Conservation (phyloP, 2,113 vertebrate species). For the Ifrita kowaldi region DNA sequence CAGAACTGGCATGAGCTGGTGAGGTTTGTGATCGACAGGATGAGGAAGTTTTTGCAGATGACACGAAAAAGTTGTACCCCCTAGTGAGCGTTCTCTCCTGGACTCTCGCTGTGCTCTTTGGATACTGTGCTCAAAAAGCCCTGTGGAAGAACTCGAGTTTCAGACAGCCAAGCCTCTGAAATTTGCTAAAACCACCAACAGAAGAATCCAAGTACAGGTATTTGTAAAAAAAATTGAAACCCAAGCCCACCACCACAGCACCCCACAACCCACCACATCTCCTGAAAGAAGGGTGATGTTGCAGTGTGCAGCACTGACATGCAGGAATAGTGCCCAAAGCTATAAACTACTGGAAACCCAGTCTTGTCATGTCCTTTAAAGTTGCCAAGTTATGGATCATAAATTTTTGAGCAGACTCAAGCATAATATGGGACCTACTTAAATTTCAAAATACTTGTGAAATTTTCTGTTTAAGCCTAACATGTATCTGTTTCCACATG, state of each 20-base stretch:
- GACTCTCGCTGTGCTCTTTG: neutral
- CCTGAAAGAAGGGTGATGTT: neutral
- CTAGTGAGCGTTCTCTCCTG: neutral
- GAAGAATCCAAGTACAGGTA: accelerated
- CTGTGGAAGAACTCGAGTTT: accelerated
- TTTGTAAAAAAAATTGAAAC: neutral
- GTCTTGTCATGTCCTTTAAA: neutral
- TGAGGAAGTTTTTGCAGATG: accelerated
- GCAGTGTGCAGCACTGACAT: neutral
- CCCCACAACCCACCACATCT: neutral
- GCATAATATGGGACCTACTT: neutral
- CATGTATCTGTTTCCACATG: neutral
- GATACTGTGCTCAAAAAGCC: neutral
- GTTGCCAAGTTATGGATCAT: neutral
- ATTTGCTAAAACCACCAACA: neutral
- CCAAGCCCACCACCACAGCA: neutral
- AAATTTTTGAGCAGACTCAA: neutral
- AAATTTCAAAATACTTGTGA: neutral
- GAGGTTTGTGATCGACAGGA: neutral
- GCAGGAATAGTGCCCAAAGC: neutral
- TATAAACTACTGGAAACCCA: neutral
- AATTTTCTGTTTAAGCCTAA: neutral
- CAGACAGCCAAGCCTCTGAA: neutral
- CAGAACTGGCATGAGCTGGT: neutral
- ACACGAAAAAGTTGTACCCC: neutral